phyloP scores from a whole-genome alignment of 2,888 invertebrate species.

The Notocelia uddmanniana region DNA sequence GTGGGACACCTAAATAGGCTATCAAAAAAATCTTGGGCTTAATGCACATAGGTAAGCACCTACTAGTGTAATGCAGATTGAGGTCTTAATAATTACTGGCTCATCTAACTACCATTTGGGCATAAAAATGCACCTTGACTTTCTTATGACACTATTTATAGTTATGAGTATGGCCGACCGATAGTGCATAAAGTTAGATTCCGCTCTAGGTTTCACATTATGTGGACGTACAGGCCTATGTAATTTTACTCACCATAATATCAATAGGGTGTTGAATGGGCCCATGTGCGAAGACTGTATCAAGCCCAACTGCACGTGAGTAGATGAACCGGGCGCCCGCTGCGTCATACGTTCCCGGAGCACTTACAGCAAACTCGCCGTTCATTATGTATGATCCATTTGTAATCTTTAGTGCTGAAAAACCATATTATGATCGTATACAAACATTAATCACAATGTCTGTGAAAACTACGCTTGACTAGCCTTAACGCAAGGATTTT shows the following conservation, averaged over 20 bases:
- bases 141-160: not conserved
- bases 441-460: too few relatives aligned
- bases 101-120: not conserved
- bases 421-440: conserved; percentile 44
- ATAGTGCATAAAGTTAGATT: not conserved
- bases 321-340: conserved; percentile 94
- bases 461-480: not conserved
- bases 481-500: not conserved
- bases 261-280: conserved; percentile 91
- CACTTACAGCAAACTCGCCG: conserved; percentile 92
- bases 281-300: conserved; percentile 91
- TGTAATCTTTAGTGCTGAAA: conserved; percentile 90
- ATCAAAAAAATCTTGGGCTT: too few relatives aligned
- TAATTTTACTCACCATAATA: conserved; percentile 88
- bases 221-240: not conserved
- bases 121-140: not conserved
- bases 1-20: too few relatives aligned
- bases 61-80: too few relatives aligned
- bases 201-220: not conserved
- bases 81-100: too few relatives aligned
- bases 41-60: too few relatives aligned
- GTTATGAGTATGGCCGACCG: too few relatives aligned
- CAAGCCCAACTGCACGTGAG: conserved; percentile 90
- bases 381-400: conserved; percentile 95
- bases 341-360: conserved; percentile 90